phyloP scores from a whole-genome alignment of 1,140 invertebrate genomes.

The Homalodisca vitripennis region DNA sequence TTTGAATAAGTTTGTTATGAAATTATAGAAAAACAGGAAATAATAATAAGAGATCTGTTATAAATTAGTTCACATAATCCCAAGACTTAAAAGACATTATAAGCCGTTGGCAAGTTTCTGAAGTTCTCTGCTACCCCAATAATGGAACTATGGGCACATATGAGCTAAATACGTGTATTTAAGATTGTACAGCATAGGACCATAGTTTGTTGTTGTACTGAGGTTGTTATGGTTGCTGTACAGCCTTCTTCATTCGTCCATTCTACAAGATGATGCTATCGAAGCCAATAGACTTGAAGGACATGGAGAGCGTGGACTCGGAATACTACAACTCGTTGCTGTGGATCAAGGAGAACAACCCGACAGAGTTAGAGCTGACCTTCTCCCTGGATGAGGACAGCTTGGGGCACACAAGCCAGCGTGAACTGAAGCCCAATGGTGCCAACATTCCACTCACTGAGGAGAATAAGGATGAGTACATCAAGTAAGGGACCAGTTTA shows the following conservation, averaged over 20 bases:
- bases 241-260: constrained; percentile 98
- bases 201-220: no score
- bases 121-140: no score
- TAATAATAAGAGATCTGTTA: no score
- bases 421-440: constrained; percentile 90
- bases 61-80: no score
- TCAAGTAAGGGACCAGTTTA: no score
- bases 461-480: constrained; percentile 97
- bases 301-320: constrained; percentile 98
- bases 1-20: no score
- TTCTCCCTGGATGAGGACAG: constrained; percentile 96
- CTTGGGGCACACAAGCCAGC: constrained; percentile 90
- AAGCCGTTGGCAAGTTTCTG: no score
- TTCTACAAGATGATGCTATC: constrained; percentile 99
- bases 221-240: constrained; percentile 42
- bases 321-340: constrained; percentile 98
- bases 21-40: no score
- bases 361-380: constrained; percentile 88
- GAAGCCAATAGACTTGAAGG: constrained; percentile 91
- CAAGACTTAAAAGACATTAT: no score
- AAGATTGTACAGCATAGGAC: no score
- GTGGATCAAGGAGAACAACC: constrained; percentile 98
- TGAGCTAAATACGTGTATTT: no score
- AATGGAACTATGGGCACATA: no score
- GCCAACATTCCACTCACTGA: constrained; percentile 89